Evolutionary conservation across 2,888 invertebrate genomes (phyloP).

Genomic region (Meteorus colon): DNA sequence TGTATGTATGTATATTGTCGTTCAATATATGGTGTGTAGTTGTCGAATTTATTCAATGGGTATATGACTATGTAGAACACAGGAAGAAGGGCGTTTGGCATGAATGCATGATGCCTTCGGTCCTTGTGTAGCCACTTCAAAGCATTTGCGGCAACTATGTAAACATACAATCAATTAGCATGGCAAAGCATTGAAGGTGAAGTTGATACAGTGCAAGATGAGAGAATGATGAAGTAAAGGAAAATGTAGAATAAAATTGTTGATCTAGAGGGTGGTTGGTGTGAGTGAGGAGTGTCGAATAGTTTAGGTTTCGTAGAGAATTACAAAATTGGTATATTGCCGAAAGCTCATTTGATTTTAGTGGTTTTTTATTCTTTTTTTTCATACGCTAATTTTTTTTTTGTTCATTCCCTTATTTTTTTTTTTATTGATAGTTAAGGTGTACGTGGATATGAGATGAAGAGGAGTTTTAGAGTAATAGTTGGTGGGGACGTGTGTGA

Average conservation of each 20-base stretch:
- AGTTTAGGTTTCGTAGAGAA: neutral
- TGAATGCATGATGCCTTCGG: conserved; percentile 59
- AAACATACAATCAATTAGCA: conserved; percentile 65
- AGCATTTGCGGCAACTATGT: conserved; percentile 58
- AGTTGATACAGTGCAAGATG: conserved; percentile 27
- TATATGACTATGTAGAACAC: conserved; percentile 7
- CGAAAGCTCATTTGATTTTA: neutral
- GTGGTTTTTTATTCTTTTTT: neutral
- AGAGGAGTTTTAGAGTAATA: conserved; percentile 27
- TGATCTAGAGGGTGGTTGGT: neutral
- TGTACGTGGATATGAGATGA: conserved; percentile 22
- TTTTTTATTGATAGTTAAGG: conserved; percentile 28
- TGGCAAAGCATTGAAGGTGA: conserved; percentile 54
- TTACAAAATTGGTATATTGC: neutral
- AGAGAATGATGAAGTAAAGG: neutral
- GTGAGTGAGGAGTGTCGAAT: neutral
- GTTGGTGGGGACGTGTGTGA: neutral
- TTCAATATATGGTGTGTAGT: too few relatives aligned
- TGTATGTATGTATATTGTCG: neutral
- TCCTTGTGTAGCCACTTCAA: conserved; percentile 59
- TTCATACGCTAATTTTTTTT: neutral
- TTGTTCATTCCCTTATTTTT: neutral
- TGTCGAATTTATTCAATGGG: conserved; percentile 12
- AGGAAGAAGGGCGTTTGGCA: conserved; percentile 50
- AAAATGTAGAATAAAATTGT: neutral